These are phyloP conservation scores for Polydrusus tereticollis DNA, from an alignment of 2,888 invertebrate genomes.

Conservation along the genomic window DNA sequence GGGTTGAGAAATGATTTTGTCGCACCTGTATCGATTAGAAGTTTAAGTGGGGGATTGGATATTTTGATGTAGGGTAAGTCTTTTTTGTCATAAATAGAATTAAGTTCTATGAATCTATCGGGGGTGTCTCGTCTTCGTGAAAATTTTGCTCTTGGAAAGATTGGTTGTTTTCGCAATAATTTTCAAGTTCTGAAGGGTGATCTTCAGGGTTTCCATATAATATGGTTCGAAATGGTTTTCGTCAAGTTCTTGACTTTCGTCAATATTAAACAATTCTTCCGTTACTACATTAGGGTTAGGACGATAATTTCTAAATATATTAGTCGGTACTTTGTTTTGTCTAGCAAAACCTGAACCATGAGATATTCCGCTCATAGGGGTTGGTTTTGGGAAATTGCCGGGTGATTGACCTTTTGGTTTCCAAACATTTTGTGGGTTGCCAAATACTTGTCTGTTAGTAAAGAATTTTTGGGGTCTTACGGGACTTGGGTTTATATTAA, in stretches of 20 bases:
- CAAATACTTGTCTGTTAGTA: background rate
- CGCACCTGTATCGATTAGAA: constrained; percentile 8
- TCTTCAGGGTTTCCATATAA: background rate
- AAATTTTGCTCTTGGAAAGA: background rate
- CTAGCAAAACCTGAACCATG: background rate
- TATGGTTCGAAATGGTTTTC: background rate
- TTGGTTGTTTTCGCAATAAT: background rate
- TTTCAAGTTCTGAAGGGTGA: too few relatives aligned
- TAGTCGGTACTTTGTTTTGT: background rate
- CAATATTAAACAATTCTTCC: background rate
- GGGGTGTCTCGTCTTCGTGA: background rate
- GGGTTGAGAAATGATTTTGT: constrained; percentile 15
- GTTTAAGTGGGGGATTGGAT: constrained; percentile 9
- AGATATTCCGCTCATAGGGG: background rate
- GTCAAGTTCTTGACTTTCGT: background rate
- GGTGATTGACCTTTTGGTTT: background rate
- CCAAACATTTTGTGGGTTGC: background rate
- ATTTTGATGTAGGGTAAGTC: constrained; percentile 11
- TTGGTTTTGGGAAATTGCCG: background rate
- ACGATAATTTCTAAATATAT: background rate
- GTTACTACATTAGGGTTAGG: background rate
- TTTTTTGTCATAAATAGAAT: constrained; percentile 17
- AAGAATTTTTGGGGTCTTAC: background rate
- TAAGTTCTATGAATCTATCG: constrained; percentile 4
- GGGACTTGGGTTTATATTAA: background rate